These are phyloP conservation scores for Mylabris sibirica DNA, from an alignment of 2,888 invertebrate genomes.

Conservation along the genomic window DNA sequence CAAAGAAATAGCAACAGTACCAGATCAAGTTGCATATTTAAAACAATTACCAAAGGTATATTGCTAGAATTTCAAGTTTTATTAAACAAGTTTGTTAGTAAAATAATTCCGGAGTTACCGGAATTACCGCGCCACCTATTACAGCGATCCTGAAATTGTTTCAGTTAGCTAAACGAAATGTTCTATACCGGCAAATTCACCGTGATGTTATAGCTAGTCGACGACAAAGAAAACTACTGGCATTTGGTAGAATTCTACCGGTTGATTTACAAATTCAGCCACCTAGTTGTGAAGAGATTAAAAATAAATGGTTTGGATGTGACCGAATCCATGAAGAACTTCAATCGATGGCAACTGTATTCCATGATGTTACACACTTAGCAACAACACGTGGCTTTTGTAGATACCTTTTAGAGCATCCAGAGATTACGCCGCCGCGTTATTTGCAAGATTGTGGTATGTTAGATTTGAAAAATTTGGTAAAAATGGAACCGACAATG, in stretches of 20 bases:
- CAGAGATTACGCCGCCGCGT: conserved; percentile 64
- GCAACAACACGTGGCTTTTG: conserved; percentile 68
- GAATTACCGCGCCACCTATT: conserved; percentile 19
- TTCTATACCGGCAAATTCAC: conserved; percentile 63
- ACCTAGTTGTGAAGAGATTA: conserved; percentile 63
- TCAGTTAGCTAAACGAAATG: conserved; percentile 62
- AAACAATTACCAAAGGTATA: conserved; percentile 63
- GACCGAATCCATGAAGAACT: conserved; percentile 67
- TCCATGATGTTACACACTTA: conserved; percentile 70
- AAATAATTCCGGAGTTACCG: no score
- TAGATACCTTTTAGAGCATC: conserved; percentile 65
- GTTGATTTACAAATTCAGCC: conserved; percentile 63
- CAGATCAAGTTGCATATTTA: conserved; percentile 64
- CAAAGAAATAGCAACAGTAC: conserved; percentile 68
- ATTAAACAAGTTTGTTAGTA: background rate
- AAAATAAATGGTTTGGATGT: conserved; percentile 66
- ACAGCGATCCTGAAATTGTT: background rate
- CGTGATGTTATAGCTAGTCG: conserved; percentile 64
- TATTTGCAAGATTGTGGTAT: conserved; percentile 66
- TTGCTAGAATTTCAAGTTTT: background rate
- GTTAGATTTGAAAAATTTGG: conserved; percentile 53
- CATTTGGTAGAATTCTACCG: conserved; percentile 66
- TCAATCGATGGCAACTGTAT: conserved; percentile 68
- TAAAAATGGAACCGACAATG: background rate
- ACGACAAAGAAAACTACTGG: conserved; percentile 61